Base-by-base conservation (phyloP, 2,797 vertebrate species). In the Aldrovandia affinis region DNA sequence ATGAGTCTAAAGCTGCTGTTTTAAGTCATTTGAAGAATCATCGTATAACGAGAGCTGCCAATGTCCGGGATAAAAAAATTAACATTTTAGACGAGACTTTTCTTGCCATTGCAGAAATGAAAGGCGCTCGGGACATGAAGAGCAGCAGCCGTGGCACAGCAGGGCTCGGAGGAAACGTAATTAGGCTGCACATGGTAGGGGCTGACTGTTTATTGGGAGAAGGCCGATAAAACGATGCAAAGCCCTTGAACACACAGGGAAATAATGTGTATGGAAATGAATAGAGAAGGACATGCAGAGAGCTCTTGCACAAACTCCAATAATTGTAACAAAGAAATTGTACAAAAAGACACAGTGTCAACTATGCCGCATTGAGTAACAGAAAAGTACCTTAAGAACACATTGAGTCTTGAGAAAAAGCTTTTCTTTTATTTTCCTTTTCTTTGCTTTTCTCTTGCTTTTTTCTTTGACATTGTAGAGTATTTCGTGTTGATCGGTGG, bases 141-240 rank as follows among this genome's bases (percentile, higher is more conserved):
- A 61, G 10, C n/a, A 75, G 42, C 2, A 33, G 78, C 39, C 28
- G 33, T 14, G 9, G 42, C 55, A 78, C 57, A 25, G 73, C 2
- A 22, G 14, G 18, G 78, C 47, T 52, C 8, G 28, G n/a, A 44
- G 70, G 55, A 78, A 61, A 47, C 15, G 57, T 83, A 78, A 83
- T 79, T 54, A 65, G 25, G 44, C 22, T 52, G 33, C 5, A 14
- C 6, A 28, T n/a, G n/a, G 75, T 18, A 36, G n/a, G 52, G 47
- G 30, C 68, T 50, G 52, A 68, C 33, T 59, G 68, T 78, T 83
- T 20, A 79, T 65, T 79, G 83, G 83, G 77, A 1, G 75, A 78
- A 33, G 57, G 75, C n/a, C 78, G 42, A 36, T 3, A 15, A 3
- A 55, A 30, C 22, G 78, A 80, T 2, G 5, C 55, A 83, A 59